A percentile compares a stretch with the other conserved stretches of the same genome.
These are phyloP conservation scores for Gambelia wislizenii DNA, from an alignment of 2,797 vertebrate genomes.

Conservation along the genomic window DNA sequence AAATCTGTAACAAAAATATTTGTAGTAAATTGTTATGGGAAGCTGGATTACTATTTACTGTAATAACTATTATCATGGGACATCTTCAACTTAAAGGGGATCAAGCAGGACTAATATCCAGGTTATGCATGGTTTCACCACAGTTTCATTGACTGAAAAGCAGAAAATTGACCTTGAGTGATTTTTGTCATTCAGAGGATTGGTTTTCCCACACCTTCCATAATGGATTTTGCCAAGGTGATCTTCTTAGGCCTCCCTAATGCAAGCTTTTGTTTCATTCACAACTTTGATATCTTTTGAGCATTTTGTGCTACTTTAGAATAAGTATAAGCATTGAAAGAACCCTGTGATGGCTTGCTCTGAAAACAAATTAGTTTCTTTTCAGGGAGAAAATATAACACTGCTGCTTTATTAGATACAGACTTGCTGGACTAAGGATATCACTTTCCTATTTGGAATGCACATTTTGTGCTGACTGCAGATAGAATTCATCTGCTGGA, in stretches of 20 bases:
- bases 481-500: slow-evolving; percentile 14
- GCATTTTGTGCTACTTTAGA: background rate
- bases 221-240: slow-evolving; percentile 2
- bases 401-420: slow-evolving; percentile 7
- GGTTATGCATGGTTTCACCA: slow-evolving; percentile 42
- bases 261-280: background rate
- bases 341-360: background rate
- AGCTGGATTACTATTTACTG: slow-evolving; percentile 55
- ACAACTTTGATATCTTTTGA: rapidly evolving
- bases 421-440: background rate
- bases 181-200: slow-evolving; percentile 3
- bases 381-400: background rate
- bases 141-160: slow-evolving; percentile 20
- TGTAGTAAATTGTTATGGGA: slow-evolving; percentile 50
- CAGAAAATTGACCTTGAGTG: slow-evolving; percentile 2
- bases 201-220: background rate
- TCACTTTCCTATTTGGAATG: slow-evolving; percentile 13
- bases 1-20: slow-evolving; percentile 47
- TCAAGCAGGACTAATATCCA: slow-evolving; percentile 36
- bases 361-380: slow-evolving; percentile 27
- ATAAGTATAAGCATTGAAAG: background rate
- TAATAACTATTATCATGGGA: slow-evolving; percentile 48
- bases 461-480: background rate
- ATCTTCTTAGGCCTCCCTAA: background rate
- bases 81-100: slow-evolving; percentile 41